Evolutionary conservation across 1,140 invertebrate genomes (phyloP).

Genomic region (Drosophila murphyi): DNA sequence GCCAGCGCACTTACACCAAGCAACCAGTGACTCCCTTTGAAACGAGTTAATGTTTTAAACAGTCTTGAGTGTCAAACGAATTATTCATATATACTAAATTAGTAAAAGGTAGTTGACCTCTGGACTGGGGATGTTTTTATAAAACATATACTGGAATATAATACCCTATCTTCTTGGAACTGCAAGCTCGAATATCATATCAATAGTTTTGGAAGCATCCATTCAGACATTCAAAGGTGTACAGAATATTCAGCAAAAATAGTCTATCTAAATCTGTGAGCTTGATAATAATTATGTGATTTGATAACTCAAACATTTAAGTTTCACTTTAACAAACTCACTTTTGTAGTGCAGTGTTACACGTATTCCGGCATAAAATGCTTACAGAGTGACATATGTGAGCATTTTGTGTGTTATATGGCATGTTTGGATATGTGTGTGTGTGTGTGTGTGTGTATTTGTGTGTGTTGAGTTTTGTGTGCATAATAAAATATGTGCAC

Average conservation of each 20-base stretch:
- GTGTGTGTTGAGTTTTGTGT: conserved; percentile 60
- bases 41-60: conserved; percentile 10
- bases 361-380: conserved; percentile 50
- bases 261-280: no score
- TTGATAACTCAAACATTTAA: not conserved
- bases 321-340: not conserved
- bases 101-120: not conserved
- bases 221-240: no score
- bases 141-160: not conserved
- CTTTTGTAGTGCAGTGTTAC: conserved; percentile 54
- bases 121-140: not conserved
- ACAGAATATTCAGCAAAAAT: no score
- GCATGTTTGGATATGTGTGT: conserved; percentile 19
- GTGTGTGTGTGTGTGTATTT: conserved; percentile 44
- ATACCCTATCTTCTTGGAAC: no score
- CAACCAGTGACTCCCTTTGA: conserved; percentile 34
- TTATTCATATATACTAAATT: not conserved
- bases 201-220: no score
- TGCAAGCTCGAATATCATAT: no score
- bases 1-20: conserved; percentile 49
- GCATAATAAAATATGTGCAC: conserved; percentile 77
- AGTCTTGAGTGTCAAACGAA: not conserved
- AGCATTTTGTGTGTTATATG: conserved; percentile 19
- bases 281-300: no score
- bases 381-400: conserved; percentile 62